phyloP scores from a whole-genome alignment of 2,113 vertebrate genomes.

The Nothocercus julius region DNA sequence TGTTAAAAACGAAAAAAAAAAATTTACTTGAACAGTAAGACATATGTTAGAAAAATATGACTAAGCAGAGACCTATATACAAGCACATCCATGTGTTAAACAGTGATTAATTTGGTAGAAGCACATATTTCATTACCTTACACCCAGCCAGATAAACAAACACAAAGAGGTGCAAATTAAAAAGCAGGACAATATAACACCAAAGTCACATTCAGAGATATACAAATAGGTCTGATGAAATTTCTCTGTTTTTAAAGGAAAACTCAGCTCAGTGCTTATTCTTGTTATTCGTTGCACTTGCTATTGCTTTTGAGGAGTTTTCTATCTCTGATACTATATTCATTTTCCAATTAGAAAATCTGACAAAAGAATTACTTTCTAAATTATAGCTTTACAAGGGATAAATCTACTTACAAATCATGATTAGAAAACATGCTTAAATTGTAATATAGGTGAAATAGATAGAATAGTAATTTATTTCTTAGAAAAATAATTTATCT shows the following conservation, averaged over 20 bases:
- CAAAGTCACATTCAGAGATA: background rate
- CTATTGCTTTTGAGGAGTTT: background rate
- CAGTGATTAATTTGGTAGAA: slow-evolving; percentile 4
- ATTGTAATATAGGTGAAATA: background rate
- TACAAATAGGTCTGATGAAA: background rate
- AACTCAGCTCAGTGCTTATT: background rate
- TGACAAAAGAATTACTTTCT: background rate
- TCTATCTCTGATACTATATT: background rate
- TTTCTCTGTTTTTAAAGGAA: background rate
- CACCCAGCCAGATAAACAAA: background rate
- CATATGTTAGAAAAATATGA: slow-evolving; percentile 35
- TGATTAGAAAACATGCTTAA: background rate
- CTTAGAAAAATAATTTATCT: background rate
- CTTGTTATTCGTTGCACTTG: background rate
- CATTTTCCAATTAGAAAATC: background rate
- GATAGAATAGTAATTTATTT: no score
- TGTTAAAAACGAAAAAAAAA: background rate
- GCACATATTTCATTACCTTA: background rate
- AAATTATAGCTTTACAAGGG: background rate
- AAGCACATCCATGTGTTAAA: slow-evolving; percentile 2
- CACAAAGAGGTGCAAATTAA: background rate
- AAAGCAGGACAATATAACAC: background rate
- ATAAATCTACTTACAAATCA: background rate
- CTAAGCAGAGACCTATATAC: slow-evolving; percentile 17
- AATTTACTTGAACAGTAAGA: background rate